Evolutionary conservation across 2,888 invertebrate genomes (phyloP).

Genomic region (Chymomyza procnemis): DNA sequence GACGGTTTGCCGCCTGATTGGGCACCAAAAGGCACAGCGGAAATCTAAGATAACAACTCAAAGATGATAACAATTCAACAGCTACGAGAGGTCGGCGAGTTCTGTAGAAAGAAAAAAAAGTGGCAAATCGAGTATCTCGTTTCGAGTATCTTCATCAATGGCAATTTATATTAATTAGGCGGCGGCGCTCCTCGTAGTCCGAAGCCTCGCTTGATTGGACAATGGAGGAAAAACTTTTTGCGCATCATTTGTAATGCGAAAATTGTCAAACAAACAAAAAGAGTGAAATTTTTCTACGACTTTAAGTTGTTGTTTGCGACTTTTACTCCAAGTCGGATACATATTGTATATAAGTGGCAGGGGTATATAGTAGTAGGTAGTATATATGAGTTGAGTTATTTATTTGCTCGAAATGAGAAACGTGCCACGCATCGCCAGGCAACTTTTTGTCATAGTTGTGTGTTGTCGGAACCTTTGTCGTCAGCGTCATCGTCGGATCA

Average conservation of each 20-base stretch:
- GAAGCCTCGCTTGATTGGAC: not conserved
- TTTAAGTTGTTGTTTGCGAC: not conserved
- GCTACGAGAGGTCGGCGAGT: not conserved
- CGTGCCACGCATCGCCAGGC: slow-evolving; percentile 53
- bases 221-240: not conserved
- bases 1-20: slow-evolving; percentile 37
- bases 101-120: too few relatives aligned
- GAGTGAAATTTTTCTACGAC: slow-evolving; percentile 35
- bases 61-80: not conserved
- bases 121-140: slow-evolving; percentile 27
- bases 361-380: too few relatives aligned
- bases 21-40: slow-evolving; percentile 20
- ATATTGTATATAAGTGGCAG: not conserved
- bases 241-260: not conserved
- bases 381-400: not conserved
- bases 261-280: slow-evolving; percentile 6
- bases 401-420: slow-evolving; percentile 67
- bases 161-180: slow-evolving; percentile 22
- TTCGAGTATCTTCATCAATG: slow-evolving; percentile 27
- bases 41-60: slow-evolving; percentile 29
- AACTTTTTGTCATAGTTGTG: slow-evolving; percentile 13
- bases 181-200: too few relatives aligned
- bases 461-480: not conserved
- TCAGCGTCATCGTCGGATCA: slow-evolving; percentile 33
- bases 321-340: not conserved